Evolutionary conservation across 2,888 invertebrate species (phyloP).

Genomic region (Macrosiphum euphorbiae): DNA sequence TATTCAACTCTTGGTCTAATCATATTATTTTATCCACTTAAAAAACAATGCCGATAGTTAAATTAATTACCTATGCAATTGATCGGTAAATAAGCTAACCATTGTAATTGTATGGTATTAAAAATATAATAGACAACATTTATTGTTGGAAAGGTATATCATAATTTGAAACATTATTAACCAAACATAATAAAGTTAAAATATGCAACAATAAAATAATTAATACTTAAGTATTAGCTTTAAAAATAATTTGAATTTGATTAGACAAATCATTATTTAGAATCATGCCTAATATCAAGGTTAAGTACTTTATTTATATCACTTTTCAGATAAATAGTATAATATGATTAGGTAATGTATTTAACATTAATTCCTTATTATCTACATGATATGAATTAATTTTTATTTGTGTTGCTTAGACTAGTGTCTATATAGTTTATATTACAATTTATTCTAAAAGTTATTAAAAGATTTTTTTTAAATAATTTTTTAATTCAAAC

Average conservation of each 20-base stretch:
- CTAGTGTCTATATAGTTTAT: too few relatives aligned
- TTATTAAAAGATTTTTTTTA: background rate
- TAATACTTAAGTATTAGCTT: background rate
- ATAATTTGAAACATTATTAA: background rate
- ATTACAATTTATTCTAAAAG: too few relatives aligned
- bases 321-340: background rate
- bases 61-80: background rate
- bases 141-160: background rate
- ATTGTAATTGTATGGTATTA: background rate
- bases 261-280: background rate
- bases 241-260: background rate
- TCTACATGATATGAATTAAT: background rate
- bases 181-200: background rate
- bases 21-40: background rate
- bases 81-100: background rate
- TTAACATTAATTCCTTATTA: background rate
- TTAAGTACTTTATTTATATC: background rate
- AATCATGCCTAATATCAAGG: background rate
- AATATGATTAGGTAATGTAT: background rate
- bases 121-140: background rate
- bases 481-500: background rate
- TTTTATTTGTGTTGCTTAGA: background rate
- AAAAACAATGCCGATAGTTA: background rate
- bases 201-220: background rate
- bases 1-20: background rate